These are phyloP conservation scores for Zeus faber DNA, from an alignment of 2,113 vertebrate genomes.

Conservation along the genomic window DNA sequence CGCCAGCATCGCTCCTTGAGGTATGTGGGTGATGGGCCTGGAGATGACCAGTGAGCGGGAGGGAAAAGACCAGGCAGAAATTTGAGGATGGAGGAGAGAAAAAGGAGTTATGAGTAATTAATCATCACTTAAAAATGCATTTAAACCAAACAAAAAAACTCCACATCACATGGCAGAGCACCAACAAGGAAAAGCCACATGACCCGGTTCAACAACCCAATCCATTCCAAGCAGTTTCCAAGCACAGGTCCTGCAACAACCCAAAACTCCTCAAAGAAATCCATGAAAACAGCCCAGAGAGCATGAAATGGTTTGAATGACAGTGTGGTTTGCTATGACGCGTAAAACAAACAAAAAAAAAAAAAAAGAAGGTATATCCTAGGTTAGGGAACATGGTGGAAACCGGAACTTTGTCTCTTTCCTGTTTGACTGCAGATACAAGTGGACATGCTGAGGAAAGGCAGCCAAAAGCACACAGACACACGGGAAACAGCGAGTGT, in stretches of 20 bases:
- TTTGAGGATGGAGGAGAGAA: slow-evolving; percentile 21
- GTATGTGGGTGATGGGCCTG: slow-evolving; percentile 87
- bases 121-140: slow-evolving; percentile 13
- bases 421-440: slow-evolving; percentile 59
- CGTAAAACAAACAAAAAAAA: slow-evolving; percentile 38
- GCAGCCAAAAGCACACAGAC: slow-evolving; percentile 69
- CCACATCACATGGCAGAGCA: slow-evolving; percentile 55
- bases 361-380: slow-evolving; percentile 3
- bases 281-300: slow-evolving; percentile 57
- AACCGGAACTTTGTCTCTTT: slow-evolving; percentile 56
- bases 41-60: not conserved
- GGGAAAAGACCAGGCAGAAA: slow-evolving; percentile 11
- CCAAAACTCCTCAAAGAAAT: slow-evolving; percentile 42
- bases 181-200: slow-evolving; percentile 55
- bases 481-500: slow-evolving; percentile 65
- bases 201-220: slow-evolving; percentile 31
- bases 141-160: slow-evolving; percentile 37
- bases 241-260: slow-evolving; percentile 35
- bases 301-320: slow-evolving; percentile 61
- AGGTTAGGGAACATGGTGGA: slow-evolving; percentile 49
- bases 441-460: slow-evolving; percentile 51
- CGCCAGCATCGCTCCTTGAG: slow-evolving; percentile 87
- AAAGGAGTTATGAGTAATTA: slow-evolving; percentile 19
- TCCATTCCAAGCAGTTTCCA: slow-evolving; percentile 44
- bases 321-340: slow-evolving; percentile 43